phyloP scores from a whole-genome alignment of 2,113 vertebrate species.

The Poecile atricapillus region DNA sequence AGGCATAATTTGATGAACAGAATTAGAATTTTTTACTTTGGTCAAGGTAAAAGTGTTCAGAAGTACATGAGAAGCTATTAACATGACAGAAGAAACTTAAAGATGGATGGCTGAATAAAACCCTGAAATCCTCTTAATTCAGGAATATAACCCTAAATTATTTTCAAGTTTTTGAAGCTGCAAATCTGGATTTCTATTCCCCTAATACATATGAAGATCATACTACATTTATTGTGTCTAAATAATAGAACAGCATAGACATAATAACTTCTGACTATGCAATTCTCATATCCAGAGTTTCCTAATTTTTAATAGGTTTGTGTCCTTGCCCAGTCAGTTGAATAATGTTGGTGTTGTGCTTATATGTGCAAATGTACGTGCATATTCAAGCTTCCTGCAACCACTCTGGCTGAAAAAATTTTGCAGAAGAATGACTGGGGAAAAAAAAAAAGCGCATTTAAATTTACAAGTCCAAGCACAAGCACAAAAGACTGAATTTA shows the following conservation, averaged over 20 bases:
- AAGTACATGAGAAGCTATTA: neutral
- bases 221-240: neutral
- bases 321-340: neutral
- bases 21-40: neutral
- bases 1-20: neutral
- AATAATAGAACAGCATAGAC: neutral
- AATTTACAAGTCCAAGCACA: neutral
- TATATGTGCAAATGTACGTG: accelerated
- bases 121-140: neutral
- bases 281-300: neutral
- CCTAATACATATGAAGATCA: neutral
- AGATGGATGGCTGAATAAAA: neutral
- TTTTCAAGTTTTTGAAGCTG: neutral
- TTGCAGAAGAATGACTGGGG: neutral
- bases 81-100: neutral
- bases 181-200: neutral
- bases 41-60: neutral
- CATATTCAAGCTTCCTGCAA: neutral
- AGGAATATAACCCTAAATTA: neutral
- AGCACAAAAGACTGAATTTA: neutral
- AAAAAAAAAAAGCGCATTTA: neutral
- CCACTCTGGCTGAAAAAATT: neutral
- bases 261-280: neutral
- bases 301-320: neutral
- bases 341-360: neutral